Evolutionary conservation across 2,113 vertebrate species (phyloP), one percentile per base, ranked within the genome.

Genomic region (Oceanites oceanicus): DNA sequence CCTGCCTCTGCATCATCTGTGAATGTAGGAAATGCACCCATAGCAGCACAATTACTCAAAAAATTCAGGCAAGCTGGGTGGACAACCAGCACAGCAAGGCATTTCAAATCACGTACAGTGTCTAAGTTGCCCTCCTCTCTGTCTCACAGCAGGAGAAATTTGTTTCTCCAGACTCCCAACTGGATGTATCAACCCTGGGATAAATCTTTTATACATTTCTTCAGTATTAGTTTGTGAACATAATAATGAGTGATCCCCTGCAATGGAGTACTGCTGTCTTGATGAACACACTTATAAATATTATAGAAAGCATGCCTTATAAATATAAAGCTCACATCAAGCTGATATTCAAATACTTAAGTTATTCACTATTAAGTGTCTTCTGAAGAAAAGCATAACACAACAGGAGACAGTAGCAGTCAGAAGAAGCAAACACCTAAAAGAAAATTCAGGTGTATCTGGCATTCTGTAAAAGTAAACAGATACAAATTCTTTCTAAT

Each of bases 91-190:
- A 52, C 52, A 86, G 52, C n/a, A 94, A 91, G 50, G 20, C 25
- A 71, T 84, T 92, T 94, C 72, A 86, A 68, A 90, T 74, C 49
- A 75, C 3, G 1, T n/a, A 59, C 30, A 44, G 13, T 32, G 26
- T 92, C 66, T 88, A 63, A 84, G 77, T 71, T 88, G 17, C 44
- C 42, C 50, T 72, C 8, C 45, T 90, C 55, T 76, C 0, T 62
- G 38, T 87, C 83, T 94, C 92, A 65, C 90, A 96, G 81, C 68
- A 92, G 79, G 86, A 73, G 49, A 92, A 92, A 81, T 81, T 95
- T 75, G 56, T 94, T 96, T 92, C 76, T 90, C 11, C 50, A 88
- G 90, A 72, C 56, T 88, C 61, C 75, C 55, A 92, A 63, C 49
- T 59, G 61, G 65, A 91, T 91, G 36, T 71, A 95, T 86, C 75